phyloP scores from a whole-genome alignment of 2,113 vertebrate species.

The Apeltes quadracus region DNA sequence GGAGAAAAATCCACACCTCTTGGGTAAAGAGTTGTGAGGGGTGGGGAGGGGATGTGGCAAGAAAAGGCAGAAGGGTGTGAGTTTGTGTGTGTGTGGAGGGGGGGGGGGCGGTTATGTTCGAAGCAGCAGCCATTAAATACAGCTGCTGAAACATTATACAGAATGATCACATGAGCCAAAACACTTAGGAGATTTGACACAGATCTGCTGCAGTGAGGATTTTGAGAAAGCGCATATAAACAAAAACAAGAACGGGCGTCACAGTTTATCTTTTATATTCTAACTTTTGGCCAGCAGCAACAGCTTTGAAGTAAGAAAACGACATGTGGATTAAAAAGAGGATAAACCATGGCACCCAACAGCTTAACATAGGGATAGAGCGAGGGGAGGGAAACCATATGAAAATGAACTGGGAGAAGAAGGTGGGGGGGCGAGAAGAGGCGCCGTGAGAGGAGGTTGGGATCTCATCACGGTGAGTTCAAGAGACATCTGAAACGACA shows the following conservation, averaged over 20 bases:
- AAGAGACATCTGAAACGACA: conserved; percentile 87
- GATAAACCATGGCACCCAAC: conserved; percentile 86
- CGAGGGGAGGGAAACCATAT: conserved; percentile 53
- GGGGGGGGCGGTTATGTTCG: conserved; percentile 37
- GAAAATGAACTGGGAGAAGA: conserved; percentile 57
- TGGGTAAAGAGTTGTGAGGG: conserved; percentile 64
- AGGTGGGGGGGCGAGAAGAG: conserved; percentile 69
- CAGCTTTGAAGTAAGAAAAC: conserved; percentile 72
- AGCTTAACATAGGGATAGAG: conserved; percentile 42
- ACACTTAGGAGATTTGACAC: conserved; percentile 69
- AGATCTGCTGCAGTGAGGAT: conserved; percentile 69
- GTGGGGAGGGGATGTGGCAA: neutral
- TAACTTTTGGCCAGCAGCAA: conserved; percentile 75
- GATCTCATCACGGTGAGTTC: conserved; percentile 79
- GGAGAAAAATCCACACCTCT: conserved; percentile 79
- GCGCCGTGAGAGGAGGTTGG: conserved; percentile 83
- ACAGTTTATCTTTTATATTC: conserved; percentile 59
- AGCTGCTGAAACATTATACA: conserved; percentile 78
- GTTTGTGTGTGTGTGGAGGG: neutral
- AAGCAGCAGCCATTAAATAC: conserved; percentile 71
- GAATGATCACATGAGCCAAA: conserved; percentile 75
- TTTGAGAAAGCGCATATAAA: conserved; percentile 61
- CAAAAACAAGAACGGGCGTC: conserved; percentile 7
- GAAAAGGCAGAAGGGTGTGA: conserved; percentile 1
- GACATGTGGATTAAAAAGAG: conserved; percentile 79